Evolutionary conservation across 2,888 invertebrate genomes (phyloP).

Genomic region (Drosophila nr. perissopoda): DNA sequence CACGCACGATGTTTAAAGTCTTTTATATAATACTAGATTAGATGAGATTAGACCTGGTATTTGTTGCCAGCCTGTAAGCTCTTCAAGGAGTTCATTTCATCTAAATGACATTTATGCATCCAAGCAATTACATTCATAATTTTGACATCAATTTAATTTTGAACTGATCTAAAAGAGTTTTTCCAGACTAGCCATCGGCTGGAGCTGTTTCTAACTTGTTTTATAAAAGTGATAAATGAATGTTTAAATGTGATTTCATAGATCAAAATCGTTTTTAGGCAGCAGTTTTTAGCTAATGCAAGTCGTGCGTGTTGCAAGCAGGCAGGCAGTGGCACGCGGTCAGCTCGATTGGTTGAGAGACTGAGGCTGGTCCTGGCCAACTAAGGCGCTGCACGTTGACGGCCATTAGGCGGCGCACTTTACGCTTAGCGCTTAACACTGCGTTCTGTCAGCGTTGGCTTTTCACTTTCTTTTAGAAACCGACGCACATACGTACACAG

Average conservation of each 20-base stretch:
- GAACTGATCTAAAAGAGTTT: neutral
- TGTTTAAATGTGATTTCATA: neutral
- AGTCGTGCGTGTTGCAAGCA: conserved; percentile 18
- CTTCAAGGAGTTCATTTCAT: neutral
- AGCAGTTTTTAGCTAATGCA: neutral
- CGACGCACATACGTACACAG: conserved; percentile 32
- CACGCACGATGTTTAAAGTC: neutral
- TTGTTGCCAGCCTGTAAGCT: neutral
- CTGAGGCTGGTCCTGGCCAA: conserved; percentile 72
- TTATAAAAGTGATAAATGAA: neutral
- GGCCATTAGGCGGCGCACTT: conserved; percentile 72
- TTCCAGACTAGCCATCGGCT: neutral
- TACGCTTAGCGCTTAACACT: conserved; percentile 56
- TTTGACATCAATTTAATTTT: neutral
- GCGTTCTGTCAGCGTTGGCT: conserved; percentile 70
- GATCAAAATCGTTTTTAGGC: neutral
- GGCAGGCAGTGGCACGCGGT: conserved; percentile 22
- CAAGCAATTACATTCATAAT: neutral
- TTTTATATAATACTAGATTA: neutral
- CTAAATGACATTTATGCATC: neutral
- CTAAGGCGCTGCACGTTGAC: conserved; percentile 59
- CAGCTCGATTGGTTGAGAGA: conserved; percentile 21
- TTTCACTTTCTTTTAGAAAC: conserved; percentile 81
- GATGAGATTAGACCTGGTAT: neutral
- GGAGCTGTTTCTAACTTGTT: neutral